Evolutionary conservation across 2,113 vertebrate genomes (phyloP), one percentile per base, ranked within the genome.

Genomic region (Aegotheles bennettii): DNA sequence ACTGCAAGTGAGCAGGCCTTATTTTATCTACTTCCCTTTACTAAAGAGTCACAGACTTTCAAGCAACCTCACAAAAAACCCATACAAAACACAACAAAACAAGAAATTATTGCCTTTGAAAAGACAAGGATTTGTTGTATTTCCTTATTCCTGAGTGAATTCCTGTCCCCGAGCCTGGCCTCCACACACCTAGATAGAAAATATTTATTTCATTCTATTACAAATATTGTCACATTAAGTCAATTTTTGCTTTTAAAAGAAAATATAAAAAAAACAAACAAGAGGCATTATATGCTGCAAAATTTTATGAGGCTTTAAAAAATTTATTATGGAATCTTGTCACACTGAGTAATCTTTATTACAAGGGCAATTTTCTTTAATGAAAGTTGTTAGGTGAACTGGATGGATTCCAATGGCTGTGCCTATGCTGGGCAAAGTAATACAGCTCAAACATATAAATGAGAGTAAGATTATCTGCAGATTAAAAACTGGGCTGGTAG

Each of bases 301-400:
- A 96, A 93, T 84, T 91, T 96, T 92, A 97, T 43, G 76, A 92
- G 82, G 83, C 92, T 92, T 92, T 84, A 96, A 94, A 94, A 90
- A 93, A 92, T 78, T 84, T 77, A 89, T 84, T 90, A 89, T 36
- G 53, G 80, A 90, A 90, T 78, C 95, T 93, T 94, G 88, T 94
- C 87, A 96, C 93, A 95, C 73, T 83, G 75, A 96, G 73, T 94
- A 90, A 87, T 97, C 95, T 95, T 97, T 96, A 97, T 94, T 94
- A 84, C 79, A 84, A 95, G 93, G 73, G 76, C 88, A 88, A 92
- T 97, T 93, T 95, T 94, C 83, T 90, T 93, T 96, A 97, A 94
- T 94, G 93, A 90, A 96, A 87, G 84, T 92, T 96, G 93, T 87
- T 95, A 84, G 93, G 94, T 89, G 74, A 94, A 80, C 90, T 96